Evolutionary conservation across 2,797 vertebrate species (phyloP).

Genomic region (Melopsittacus undulatus): DNA sequence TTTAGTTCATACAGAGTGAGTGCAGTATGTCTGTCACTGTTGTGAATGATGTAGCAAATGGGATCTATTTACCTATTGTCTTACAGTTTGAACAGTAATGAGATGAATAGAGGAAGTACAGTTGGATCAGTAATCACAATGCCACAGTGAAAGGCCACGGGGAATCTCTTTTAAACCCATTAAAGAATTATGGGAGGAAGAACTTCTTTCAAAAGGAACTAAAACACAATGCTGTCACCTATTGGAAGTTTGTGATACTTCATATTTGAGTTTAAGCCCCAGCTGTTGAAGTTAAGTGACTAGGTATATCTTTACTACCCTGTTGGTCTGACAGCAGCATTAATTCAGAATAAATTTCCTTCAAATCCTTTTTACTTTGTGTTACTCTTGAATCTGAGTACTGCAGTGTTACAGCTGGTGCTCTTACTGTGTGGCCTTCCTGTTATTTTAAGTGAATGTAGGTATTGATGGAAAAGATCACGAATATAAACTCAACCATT

Average conservation of each 20-base stretch:
- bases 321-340: neutral
- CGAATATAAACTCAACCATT: neutral
- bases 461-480: neutral
- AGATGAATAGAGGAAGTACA: neutral
- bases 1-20: neutral
- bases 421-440: neutral
- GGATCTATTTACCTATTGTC: neutral
- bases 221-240: conserved; percentile 15
- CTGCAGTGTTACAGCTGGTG: neutral
- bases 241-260: neutral
- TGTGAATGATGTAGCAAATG: neutral
- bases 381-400: neutral
- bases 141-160: neutral
- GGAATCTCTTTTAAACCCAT: neutral
- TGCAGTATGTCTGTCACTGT: neutral
- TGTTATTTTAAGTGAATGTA: neutral
- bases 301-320: neutral
- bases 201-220: neutral
- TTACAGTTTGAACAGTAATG: neutral
- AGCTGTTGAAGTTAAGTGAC: neutral
- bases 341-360: neutral
- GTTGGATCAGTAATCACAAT: neutral
- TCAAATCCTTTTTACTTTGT: neutral
- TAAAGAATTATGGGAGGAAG: neutral
- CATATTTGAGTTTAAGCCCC: neutral